Evolutionary conservation across 2,113 vertebrate species (phyloP), one percentile per base, ranked within the genome.

Genomic region (Calidris pugnax): DNA sequence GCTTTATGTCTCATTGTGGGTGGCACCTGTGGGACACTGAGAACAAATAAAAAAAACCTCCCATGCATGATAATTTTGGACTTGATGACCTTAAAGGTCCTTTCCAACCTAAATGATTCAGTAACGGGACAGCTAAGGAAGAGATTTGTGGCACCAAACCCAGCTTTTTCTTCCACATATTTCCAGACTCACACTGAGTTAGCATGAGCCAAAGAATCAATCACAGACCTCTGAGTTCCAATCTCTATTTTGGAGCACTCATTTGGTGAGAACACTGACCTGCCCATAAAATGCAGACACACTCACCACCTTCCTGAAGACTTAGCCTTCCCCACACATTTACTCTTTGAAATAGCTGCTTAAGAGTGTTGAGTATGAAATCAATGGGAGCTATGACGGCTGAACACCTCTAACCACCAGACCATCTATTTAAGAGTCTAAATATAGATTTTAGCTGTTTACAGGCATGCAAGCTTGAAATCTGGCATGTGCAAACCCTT

Each of bases 401-500:
- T 83, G 90, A 91, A 89, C 53, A 82, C 14, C 33, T 79, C 87
- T 66, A 64, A 91, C 8, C 48, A 82, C 11, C 45, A 76, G 43
- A 41, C 5, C n/a, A 45, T 48, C 68, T 51, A 78, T 85, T 93
- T 59, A 45, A 68, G 50, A 87, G 41, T 10, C 81, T 95, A 91
- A 94, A 89, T 85, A 93, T 41, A 87, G 62, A 51, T 62, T 79
- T 87, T 93, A 85, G 28, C 35, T 76, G 21, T 76, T 91, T 76
- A 53, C 24, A 72, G 35, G 24, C 50, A 93, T 57, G 20, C 15
- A 24, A 32, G 16, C 35, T 87, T 77, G 59, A 90, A 96, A 91
- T 73, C 14, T 62, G 32, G 57, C 27, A 69, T 35, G 28, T 53
- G 62, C 21, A 82, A 87, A 39, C 6, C 10, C 14, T 84, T 87